Evolutionary conservation across 2,888 invertebrate species (phyloP), one percentile per base, ranked within the genome.

Genomic region (Aspidapion aeneum): DNA sequence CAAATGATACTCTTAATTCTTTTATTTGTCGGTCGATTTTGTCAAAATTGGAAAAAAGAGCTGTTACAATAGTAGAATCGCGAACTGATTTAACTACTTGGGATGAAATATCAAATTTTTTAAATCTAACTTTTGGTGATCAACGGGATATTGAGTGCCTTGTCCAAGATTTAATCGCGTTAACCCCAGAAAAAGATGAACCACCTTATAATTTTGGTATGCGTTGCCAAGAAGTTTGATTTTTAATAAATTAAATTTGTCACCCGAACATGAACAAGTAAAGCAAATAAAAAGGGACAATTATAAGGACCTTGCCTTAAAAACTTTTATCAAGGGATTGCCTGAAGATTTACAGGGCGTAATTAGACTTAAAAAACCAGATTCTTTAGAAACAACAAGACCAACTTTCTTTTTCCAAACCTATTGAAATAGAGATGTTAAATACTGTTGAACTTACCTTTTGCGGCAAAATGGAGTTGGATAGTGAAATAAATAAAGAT

Each of bases 141-240:
- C 52, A 52, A n/a, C 52, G 52, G 7, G n/a, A 52, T 52, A 52
- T 52, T 18, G 52, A 19, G 3, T 58, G 59, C 49, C 48, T 62
- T n/a, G 35, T 62, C 12, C 62, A 54, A 58, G 59, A 59, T 51
- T 21, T 59, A 21, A 62, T 62, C 50, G 17, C 57, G 18, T 57
- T 61, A 51, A 21, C 49, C 21, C 50, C 51, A 20, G n/a, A 21
- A 5, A 60, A 49, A 62, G 50, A 60, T 60, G 55, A 60, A 18
- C n/a, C 52, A 12, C 59, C 58, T 1, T 59, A 62, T 19, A 62
- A 59, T 59, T 62, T 62, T 49, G 62, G 62, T 17, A 62, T 62
- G 62, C 51, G 58, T 51, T 59, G 58, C 49, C 59, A 62, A 62
- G 62, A 35, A 51, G 51, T 51, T 49, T 58, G 9, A 21, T 59